Base-by-base conservation (phyloP, 2,113 vertebrate species). In the Eudyptes chrysolophus region DNA sequence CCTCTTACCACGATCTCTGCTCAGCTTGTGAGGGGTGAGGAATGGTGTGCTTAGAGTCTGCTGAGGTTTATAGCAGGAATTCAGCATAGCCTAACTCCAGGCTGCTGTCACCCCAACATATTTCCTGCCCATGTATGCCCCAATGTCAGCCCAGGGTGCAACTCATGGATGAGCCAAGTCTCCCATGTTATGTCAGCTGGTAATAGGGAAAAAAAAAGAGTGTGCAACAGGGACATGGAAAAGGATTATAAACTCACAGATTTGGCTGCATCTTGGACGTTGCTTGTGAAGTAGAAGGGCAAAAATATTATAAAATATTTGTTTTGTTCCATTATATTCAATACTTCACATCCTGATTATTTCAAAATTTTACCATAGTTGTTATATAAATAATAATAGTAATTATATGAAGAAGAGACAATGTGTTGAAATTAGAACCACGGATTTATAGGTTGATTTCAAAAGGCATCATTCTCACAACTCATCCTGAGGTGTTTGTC, bases 401-500 rank as follows among this genome's bases (percentile, higher is more conserved):
- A 74, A 88, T 88, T 60, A 66, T 24, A 87, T 7, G 13, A 42
- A 74, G 70, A 58, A 72, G 64, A 78, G 44, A 70, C 8, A 57
- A 74, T 8, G 21, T 1, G 0, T 17, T 84, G 82, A 90, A 80
- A 88, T 87, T 19, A 77, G 46, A 93, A 62, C 54, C 77, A 42
- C 0, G 29, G 44, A 76, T 82, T 77, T 82, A 46, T 2, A 75
- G 84, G 49, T 69, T 57, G 69, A 62, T 94, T 96, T 96, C 94
- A 84, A 95, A 89, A 91, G 81, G 29, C 61, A 55, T 46, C 46
- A 22, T 76, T 66, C 66, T 81, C 90, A 76, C 87, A 77, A 9
- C 17, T 88, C 84, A n/a, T 46, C 92, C 89, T 1, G 86, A 89
- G 83, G 92, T 95, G 75, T 89, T 93, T 90, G 95, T 65, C 94